phyloP scores from a whole-genome alignment of 2,113 vertebrate genomes.

The Lipotes vexillifer region DNA sequence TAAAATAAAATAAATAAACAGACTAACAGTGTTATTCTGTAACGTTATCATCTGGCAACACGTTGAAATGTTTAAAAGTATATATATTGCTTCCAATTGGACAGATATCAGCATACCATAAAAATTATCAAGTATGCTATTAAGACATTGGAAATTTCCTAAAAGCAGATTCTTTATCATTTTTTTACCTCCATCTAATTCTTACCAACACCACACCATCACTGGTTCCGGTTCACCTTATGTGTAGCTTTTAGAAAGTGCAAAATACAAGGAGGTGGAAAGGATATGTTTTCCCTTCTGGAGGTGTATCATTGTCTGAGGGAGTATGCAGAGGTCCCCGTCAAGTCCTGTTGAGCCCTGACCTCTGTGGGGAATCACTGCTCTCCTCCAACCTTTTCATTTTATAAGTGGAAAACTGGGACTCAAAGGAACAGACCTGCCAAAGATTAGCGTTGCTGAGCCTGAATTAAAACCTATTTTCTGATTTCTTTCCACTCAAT shows the following conservation, averaged over 20 bases:
- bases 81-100: background rate
- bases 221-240: background rate
- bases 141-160: background rate
- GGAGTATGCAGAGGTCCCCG: background rate
- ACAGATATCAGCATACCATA: background rate
- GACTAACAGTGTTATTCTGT: background rate
- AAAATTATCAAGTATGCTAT: background rate
- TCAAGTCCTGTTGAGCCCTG: background rate
- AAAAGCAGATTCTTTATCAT: background rate
- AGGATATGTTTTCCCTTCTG: background rate
- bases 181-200: background rate
- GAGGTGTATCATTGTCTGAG: background rate
- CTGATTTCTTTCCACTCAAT: background rate
- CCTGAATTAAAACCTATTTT: conserved; percentile 2
- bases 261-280: background rate
- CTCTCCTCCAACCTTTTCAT: background rate
- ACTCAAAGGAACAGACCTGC: background rate
- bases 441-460: background rate
- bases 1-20: background rate
- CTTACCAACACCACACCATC: background rate
- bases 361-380: background rate
- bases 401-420: background rate
- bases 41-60: background rate
- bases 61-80: background rate
- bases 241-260: background rate